Evolutionary conservation across 2,888 invertebrate genomes (phyloP).

Genomic region (Syrista parreyssii): DNA sequence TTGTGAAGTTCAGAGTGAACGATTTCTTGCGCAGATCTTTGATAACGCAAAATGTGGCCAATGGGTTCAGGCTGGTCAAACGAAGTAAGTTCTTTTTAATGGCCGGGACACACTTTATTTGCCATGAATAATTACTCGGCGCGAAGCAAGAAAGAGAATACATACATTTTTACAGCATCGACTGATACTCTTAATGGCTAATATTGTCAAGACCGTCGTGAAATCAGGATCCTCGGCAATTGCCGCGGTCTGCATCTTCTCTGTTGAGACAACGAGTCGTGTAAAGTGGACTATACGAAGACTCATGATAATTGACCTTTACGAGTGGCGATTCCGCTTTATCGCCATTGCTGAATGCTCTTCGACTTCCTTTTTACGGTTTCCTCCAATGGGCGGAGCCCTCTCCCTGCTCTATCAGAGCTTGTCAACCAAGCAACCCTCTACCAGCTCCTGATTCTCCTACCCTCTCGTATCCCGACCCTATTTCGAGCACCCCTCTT

Average conservation of each 20-base stretch:
- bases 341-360: slow-evolving; percentile 32
- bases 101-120: neutral
- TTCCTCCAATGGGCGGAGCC: slow-evolving; percentile 54
- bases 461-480: slow-evolving; percentile 42
- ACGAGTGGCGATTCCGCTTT: slow-evolving; percentile 15
- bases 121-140: neutral
- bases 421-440: slow-evolving; percentile 47
- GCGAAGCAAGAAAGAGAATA: neutral
- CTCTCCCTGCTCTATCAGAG: slow-evolving; percentile 32
- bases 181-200: neutral
- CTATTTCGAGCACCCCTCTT: slow-evolving; percentile 36
- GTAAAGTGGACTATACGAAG: neutral
- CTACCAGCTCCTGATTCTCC: slow-evolving; percentile 22
- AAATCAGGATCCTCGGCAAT: neutral
- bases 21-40: neutral
- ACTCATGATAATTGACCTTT: neutral
- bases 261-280: neutral
- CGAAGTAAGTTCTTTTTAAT: neutral
- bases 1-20: neutral
- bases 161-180: neutral
- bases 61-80: neutral
- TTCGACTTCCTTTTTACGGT: slow-evolving; percentile 28
- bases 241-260: neutral
- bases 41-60: neutral
- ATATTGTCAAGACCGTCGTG: neutral